These are phyloP conservation scores for Mustela nigripes DNA, from an alignment of 2,113 vertebrate genomes.

Conservation along the genomic window DNA sequence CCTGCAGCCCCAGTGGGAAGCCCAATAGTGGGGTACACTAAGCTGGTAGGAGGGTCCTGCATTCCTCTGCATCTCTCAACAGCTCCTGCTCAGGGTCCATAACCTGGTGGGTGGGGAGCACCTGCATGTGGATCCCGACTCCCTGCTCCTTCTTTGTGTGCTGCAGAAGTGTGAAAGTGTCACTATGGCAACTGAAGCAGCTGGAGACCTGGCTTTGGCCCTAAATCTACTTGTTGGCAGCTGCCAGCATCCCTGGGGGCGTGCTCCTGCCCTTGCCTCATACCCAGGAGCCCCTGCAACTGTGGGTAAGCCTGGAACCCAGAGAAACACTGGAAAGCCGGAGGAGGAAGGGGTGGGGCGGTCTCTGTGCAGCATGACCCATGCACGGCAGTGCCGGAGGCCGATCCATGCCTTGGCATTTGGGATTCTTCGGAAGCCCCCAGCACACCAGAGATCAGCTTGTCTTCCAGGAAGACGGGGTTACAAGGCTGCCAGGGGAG, in stretches of 20 bases:
- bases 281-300: background rate
- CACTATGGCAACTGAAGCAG: constrained; percentile 39
- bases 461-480: background rate
- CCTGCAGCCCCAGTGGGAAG: background rate
- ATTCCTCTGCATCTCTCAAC: background rate
- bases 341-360: background rate
- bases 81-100: background rate
- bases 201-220: constrained; percentile 27
- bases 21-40: background rate
- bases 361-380: background rate
- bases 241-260: background rate
- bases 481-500: background rate
- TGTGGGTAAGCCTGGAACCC: background rate
- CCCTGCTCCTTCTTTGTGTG: background rate
- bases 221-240: background rate
- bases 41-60: background rate
- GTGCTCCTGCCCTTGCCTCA: background rate
- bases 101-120: background rate
- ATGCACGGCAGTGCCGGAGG: accelerated
- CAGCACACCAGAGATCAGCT: background rate
- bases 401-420: accelerated
- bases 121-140: background rate
- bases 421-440: background rate
- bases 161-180: background rate
- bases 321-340: background rate